Evolutionary conservation across 1,140 invertebrate genomes (phyloP), one percentile per base, ranked within the genome.

Genomic region (Bombus confusus): DNA sequence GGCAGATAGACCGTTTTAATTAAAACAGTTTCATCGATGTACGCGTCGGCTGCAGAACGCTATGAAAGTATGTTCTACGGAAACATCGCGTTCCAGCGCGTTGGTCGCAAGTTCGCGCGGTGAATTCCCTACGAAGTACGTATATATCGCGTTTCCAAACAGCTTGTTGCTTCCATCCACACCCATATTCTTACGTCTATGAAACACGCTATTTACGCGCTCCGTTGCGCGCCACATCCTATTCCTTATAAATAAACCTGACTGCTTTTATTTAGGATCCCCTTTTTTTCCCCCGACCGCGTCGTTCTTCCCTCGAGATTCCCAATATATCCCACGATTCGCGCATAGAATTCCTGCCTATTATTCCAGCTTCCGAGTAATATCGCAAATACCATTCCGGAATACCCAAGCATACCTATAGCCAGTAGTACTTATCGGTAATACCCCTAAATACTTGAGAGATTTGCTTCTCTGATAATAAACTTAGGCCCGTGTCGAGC

Each of bases 1-100:
- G 66, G 86, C 71, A 73, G 80, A 81, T 77, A 86, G 87, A 89
- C 79, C 85, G 80, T 91, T 92, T 91, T 91, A 92, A 92, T 92
- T 92, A 91, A 88, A 90, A 85, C 86, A 74, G 69, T 76, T 69
- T 72, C 84, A 57, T 75, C 77, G 69, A 80, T 73, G 75, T 4
- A 62, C 47, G 47, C 47, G 28, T 31, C 34, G 39, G 39, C 6
- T 10, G 10, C 3, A 4, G 12, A 59, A 43, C 43, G 77, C 68
- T 31, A 39, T 37, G 57, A 34, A 80, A 52, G 37, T 22, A 66
- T 31, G 66, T 47, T 78, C 13, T 9, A 28, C 22, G 34, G 34
- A 41, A 78, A 77, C 8, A 10, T 8, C 62, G 41, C 15, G 15
- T 25, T 22, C 13, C 47, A 34, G 5, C 43, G 34, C n/a, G 47